Evolutionary conservation across 1,140 invertebrate species (phyloP), one percentile per base, ranked within the genome.

Genomic region (Platorchestia sp.): DNA sequence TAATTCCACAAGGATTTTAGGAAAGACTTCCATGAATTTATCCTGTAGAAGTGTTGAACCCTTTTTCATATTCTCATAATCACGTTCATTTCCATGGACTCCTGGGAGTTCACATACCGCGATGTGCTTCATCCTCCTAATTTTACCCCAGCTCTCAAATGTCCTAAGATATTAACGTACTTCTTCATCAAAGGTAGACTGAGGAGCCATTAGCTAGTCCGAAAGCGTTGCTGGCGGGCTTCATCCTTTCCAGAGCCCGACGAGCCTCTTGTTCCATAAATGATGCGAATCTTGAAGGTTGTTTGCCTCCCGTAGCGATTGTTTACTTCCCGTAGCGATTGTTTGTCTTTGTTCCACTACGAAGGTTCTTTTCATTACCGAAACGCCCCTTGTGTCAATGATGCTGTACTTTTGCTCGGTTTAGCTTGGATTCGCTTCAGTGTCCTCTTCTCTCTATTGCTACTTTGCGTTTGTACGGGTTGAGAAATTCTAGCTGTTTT

Each of bases 271-370:
- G n/a, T 41, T 89, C 87, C 87, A 89, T 89, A 89, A 89, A 42
- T 89, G 87, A 89, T 89, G 87, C 87, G 87, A 89, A 89, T 89
- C 87, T 89, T 42, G 87, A 86, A 89, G 87, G 87, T 89, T 89
- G 87, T 89, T 89, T 89, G 87, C 87, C 43, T 89, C 87, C 41
- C 43, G 42, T 89, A 89, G 87, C 87, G 87, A 89, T 89, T 89
- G 87, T 89, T 89, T 41, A 89, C 87, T 89, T 44, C 87, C 87
- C 87, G 87, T 42, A 89, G 87, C 43, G 87, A 44, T 89, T 89
- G 87, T 89, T 89, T 89, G 87, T 89, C n/a, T 89, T 89, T 89
- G 43, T 89, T 44, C 87, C 43, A 89, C n/a, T 44, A 89, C 87
- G 87, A 89, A 44, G 87, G 87, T 42, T 89, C 87, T 89, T 89